phyloP scores from a whole-genome alignment of 2,113 vertebrate genomes.

The Damaliscus lunatus region DNA sequence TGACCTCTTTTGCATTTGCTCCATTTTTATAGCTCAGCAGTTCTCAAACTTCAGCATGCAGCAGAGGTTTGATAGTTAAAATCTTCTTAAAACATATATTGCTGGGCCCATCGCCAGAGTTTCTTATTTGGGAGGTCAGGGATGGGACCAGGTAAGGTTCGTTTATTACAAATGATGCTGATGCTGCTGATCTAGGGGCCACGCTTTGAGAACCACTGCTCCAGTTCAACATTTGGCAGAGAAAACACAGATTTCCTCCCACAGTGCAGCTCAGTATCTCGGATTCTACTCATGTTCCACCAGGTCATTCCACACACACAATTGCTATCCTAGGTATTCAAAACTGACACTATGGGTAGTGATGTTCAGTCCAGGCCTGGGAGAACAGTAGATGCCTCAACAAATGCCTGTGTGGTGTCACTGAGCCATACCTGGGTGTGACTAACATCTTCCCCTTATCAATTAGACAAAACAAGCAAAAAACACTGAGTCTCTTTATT shows the following conservation, averaged over 20 bases:
- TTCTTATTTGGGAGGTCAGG: not conserved
- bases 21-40: not conserved
- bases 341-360: not conserved
- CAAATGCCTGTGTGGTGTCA: not conserved
- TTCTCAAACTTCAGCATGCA: constrained; percentile 8
- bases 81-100: constrained; percentile 15
- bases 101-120: not conserved
- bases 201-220: not conserved
- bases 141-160: not conserved
- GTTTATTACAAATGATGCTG: not conserved
- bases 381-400: not conserved
- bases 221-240: not conserved
- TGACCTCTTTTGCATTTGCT: not conserved
- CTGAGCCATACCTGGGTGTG: not conserved
- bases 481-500: not conserved
- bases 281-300: not conserved
- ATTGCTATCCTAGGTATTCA: not conserved
- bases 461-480: not conserved
- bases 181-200: not conserved
- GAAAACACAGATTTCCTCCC: not conserved
- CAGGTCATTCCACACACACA: not conserved
- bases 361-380: not conserved
- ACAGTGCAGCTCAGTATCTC: not conserved
- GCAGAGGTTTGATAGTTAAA: not conserved
- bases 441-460: not conserved